Evolutionary conservation across 2,888 invertebrate species (phyloP), one percentile per base, ranked within the genome.

Genomic region (Cheilosia soror): DNA sequence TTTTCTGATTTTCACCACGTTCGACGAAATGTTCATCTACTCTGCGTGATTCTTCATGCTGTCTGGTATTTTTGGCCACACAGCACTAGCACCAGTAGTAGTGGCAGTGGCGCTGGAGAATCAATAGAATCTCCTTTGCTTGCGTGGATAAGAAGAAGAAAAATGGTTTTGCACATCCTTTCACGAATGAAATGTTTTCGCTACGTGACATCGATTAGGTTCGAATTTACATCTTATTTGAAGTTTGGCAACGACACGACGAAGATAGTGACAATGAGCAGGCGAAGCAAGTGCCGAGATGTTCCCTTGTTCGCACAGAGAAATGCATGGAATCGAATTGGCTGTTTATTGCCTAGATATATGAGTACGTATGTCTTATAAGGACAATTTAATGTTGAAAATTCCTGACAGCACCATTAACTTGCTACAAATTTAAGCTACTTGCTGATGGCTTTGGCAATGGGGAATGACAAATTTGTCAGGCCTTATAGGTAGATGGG

Each of bases 121-220:
- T 84, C 75, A 79, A 79, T 75, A 71, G 75, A 79, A 84, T 84
- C 75, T 44, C 53, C 65, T 75, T 68, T 75, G 62, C 69, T 79
- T 60, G 72, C 76, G 55, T 76, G 76, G 85, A 81, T 85, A 76
- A 71, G 66, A 80, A 78, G 62, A 84, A 85, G 81, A 85, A 76
- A 85, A 85, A 85, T 85, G 80, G 62, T 40, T 80, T 80, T 81
- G 71, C 76, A 81, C 85, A 80, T 85, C 80, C 68, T 85, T 81
- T 81, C 80, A 85, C 80, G 81, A 85, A 81, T 84, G 84, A 84
- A 84, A 81, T 87, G 84, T 81, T 81, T 62, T 84, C 77, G 51
- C 73, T 84, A 87, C 87, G 87, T 87, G 87, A 80, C 87, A 81
- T 80, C 84, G 80, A 84, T 87, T 87, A 87, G 83, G 87, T 83